Percentiles rank a stretch among this genome's conserved stretches.
Evolutionary conservation across 2,797 vertebrate species (phyloP).

Genomic region (Pelobates cultripes): DNA sequence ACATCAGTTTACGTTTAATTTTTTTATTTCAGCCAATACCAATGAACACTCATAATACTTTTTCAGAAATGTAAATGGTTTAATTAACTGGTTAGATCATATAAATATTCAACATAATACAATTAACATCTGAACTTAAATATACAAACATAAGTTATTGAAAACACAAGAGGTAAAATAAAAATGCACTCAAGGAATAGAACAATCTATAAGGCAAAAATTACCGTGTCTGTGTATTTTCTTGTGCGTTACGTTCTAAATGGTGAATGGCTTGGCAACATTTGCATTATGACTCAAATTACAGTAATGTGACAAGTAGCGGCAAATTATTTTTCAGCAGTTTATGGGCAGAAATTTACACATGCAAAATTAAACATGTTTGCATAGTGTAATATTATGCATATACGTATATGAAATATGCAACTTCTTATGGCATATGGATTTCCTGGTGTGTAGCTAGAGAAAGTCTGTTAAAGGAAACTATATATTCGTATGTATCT

Average conservation of each 20-base stretch:
- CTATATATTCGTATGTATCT: too few species aligned
- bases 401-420: too few species aligned
- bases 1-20: too few species aligned
- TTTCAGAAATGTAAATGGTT: constrained; percentile 14
- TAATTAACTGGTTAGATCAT: constrained; percentile 43
- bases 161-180: neutral
- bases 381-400: too few species aligned
- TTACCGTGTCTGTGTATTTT: neutral
- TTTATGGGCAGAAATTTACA: too few species aligned
- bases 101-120: constrained; percentile 47
- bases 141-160: constrained; percentile 27
- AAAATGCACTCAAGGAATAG: neutral
- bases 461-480: too few species aligned
- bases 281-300: neutral
- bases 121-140: constrained; percentile 36
- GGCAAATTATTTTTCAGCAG: too few species aligned
- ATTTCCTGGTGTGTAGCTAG: too few species aligned
- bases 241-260: neutral
- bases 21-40: too few species aligned
- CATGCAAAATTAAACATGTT: too few species aligned
- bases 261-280: neutral
- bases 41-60: constrained; percentile 5
- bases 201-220: neutral
- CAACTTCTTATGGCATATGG: too few species aligned
- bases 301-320: too few species aligned